A percentile compares a stretch with the other conserved stretches of the same genome.
These are phyloP conservation scores for Henricia sp. DNA, from an alignment of 53 echinoderm and acorn worm genomes.

Conservation along the genomic window DNA sequence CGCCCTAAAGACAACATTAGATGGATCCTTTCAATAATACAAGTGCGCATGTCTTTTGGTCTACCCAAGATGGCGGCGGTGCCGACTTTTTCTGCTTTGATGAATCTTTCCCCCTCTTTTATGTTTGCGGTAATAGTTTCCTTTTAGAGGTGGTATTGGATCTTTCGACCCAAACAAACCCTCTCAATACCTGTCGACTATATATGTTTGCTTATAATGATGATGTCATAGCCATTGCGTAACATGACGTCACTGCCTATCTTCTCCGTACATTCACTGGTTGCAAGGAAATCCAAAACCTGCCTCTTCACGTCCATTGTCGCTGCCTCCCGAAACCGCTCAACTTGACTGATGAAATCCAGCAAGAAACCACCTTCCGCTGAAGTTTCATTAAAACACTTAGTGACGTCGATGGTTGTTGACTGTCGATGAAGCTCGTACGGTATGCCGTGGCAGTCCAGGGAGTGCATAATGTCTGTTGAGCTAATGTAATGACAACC, in stretches of 20 bases:
- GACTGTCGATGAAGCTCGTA: background rate
- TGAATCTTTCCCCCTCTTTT: no score
- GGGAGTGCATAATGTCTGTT: background rate
- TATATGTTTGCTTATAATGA: background rate
- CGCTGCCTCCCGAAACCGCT: background rate
- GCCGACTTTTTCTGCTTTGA: no score
- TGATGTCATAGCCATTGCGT: background rate
- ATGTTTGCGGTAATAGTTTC: no score
- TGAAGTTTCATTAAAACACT: background rate
- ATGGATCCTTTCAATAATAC: no score
- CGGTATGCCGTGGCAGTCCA: background rate
- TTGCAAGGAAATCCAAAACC: background rate
- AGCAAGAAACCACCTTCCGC: background rate
- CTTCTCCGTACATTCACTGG: background rate
- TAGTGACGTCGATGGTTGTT: background rate
- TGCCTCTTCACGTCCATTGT: background rate
- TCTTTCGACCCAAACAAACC: no score
- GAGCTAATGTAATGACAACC: no score
- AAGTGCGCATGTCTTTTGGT: no score
- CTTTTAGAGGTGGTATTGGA: no score
- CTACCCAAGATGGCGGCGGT: no score
- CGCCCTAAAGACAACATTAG: no score
- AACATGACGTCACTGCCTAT: background rate
- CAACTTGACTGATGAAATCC: background rate
- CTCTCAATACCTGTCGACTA: no score